A percentile compares a stretch with the other conserved stretches of the same genome.
These are phyloP conservation scores for Pseudococcus jackbeardsleyi DNA, from an alignment of 2,888 invertebrate genomes.

Conservation along the genomic window DNA sequence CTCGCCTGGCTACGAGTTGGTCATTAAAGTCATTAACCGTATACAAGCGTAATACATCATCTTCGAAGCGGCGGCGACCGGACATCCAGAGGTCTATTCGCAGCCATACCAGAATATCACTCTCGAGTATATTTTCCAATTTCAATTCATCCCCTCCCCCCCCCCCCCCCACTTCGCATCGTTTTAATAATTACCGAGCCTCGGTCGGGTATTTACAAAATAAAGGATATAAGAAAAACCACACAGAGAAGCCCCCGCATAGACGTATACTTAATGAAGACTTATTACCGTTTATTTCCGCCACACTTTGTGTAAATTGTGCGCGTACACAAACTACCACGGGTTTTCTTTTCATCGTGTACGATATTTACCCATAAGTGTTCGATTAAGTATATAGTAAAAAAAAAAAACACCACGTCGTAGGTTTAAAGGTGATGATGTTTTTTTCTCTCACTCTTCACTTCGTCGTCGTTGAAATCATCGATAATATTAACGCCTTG, in stretches of 20 bases:
- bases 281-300: slow-evolving; percentile 38
- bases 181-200: slow-evolving; percentile 26
- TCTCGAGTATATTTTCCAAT: not conserved
- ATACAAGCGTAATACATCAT: slow-evolving; percentile 46
- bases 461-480: slow-evolving; percentile 24
- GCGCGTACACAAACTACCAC: not conserved
- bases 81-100: not conserved
- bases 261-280: slow-evolving; percentile 24
- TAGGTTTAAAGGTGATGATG: slow-evolving; percentile 45
- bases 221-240: not conserved
- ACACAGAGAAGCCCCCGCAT: slow-evolving; percentile 27
- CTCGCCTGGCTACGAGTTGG: slow-evolving; percentile 29
- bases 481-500: slow-evolving; percentile 50
- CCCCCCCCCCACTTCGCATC: not conserved
- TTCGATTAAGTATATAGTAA: not conserved
- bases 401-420: not conserved
- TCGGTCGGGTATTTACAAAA: not conserved
- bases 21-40: slow-evolving; percentile 61
- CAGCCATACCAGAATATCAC: not conserved
- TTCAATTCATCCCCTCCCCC: not conserved
- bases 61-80: not conserved
- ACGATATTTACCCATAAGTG: not conserved
- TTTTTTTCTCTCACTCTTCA: not conserved
- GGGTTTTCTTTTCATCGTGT: slow-evolving; percentile 2
- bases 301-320: slow-evolving; percentile 11